Conservation (phyloP, 2,113 vertebrate species). For the Meleagris gallopavo region DNA sequence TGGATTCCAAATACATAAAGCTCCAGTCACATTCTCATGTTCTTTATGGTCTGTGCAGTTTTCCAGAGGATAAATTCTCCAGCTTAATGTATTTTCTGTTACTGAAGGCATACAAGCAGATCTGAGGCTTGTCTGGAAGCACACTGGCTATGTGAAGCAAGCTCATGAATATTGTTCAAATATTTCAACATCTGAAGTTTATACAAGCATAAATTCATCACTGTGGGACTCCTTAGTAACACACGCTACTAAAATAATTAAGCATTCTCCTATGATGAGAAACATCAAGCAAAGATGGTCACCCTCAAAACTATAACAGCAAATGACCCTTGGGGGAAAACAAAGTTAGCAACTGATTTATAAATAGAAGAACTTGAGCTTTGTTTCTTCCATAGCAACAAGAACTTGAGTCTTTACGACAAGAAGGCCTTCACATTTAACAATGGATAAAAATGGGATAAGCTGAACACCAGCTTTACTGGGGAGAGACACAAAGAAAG, state of each 20-base stretch:
- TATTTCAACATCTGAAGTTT: background rate
- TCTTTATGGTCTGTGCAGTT: slow-evolving; percentile 40
- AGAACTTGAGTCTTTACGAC: background rate
- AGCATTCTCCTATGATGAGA: slow-evolving; percentile 1
- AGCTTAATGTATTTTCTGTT: slow-evolving; percentile 44
- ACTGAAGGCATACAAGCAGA: background rate
- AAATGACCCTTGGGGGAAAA: background rate
- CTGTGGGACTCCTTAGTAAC: background rate
- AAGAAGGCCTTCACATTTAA: background rate
- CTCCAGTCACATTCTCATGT: slow-evolving; percentile 37
- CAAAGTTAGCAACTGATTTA: background rate
- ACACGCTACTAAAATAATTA: background rate
- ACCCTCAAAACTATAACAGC: slow-evolving; percentile 16
- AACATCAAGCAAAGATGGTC: background rate
- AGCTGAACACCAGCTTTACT: background rate
- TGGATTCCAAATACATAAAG: background rate
- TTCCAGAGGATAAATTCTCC: slow-evolving; percentile 1
- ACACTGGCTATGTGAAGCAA: background rate
- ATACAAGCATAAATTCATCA: background rate
- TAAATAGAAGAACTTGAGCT: background rate
- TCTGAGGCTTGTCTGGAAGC: background rate
- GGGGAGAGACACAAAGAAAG: background rate
- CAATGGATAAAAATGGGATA: background rate
- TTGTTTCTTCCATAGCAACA: background rate
- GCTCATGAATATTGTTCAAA: background rate